Conservation (phyloP, 2,888 invertebrate genomes). For the Pyrocoelia pectoralis region DNA sequence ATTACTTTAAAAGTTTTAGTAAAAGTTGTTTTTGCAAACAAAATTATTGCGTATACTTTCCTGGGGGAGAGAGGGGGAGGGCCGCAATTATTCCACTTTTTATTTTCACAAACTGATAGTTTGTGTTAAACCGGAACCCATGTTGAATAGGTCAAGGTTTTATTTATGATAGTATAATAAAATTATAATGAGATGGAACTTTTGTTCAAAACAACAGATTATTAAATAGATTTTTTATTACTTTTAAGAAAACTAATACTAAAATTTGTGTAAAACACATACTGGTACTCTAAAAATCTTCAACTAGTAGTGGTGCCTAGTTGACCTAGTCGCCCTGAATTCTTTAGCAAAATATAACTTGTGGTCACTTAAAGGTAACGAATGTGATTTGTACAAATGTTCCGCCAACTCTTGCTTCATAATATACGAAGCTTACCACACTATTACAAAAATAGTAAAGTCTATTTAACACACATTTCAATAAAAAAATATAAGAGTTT, state of each 20-base stretch:
- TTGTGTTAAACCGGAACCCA: background rate
- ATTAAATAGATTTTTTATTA: background rate
- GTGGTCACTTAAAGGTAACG: slow-evolving; percentile 45
- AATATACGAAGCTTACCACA: slow-evolving; percentile 9
- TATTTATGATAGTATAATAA: background rate
- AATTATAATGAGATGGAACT: no score
- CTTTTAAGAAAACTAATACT: slow-evolving; percentile 29
- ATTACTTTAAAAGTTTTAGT: background rate
- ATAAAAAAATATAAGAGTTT: slow-evolving; percentile 28
- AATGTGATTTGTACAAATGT: slow-evolving; percentile 44
- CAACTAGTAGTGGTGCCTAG: slow-evolving; percentile 22
- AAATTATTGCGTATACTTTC: no score
- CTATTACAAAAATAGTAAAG: background rate
- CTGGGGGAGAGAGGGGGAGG: no score
- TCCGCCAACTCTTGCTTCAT: slow-evolving; percentile 35
- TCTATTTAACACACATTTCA: background rate
- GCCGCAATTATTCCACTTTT: no score
- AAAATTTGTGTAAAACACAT: slow-evolving; percentile 29
- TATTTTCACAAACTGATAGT: no score
- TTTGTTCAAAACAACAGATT: no score
- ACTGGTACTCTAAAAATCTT: slow-evolving; percentile 24
- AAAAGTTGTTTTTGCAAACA: no score
- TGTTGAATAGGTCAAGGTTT: slow-evolving; percentile 2
- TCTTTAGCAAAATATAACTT: slow-evolving; percentile 28
- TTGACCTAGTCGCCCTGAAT: slow-evolving; percentile 31